Evolutionary conservation across 2,888 invertebrate genomes (phyloP).

Genomic region (Craniophora ligustri): DNA sequence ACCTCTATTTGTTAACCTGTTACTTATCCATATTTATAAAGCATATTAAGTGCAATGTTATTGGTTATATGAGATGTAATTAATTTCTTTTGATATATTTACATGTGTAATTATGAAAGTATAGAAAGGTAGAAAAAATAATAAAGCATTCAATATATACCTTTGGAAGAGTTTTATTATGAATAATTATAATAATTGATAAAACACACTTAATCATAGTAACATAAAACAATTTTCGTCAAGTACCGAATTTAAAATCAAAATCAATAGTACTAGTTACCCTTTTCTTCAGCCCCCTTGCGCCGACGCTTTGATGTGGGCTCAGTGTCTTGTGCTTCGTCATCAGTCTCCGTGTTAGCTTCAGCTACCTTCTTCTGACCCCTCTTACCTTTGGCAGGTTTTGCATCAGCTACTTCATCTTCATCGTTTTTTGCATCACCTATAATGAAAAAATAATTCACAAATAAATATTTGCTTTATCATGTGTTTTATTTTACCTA

Average conservation of each 20-base stretch:
- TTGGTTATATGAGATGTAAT: not conserved
- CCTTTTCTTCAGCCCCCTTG: slow-evolving; percentile 80
- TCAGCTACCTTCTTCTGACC: slow-evolving; percentile 74
- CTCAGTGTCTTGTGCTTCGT: slow-evolving; percentile 71
- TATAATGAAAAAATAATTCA: slow-evolving; percentile 43
- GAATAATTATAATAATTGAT: slow-evolving; percentile 71
- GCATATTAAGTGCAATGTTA: slow-evolving; percentile 22
- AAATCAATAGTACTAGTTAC: slow-evolving; percentile 79
- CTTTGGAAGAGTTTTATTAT: slow-evolving; percentile 82
- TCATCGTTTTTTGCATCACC: slow-evolving; percentile 71
- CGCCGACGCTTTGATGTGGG: slow-evolving; percentile 76
- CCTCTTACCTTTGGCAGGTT: slow-evolving; percentile 75
- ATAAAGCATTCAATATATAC: slow-evolving; percentile 76
- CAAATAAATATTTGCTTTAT: no score
- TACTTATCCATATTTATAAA: slow-evolving; percentile 26
- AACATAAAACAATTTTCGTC: slow-evolving; percentile 74
- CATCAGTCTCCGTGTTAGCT: slow-evolving; percentile 61
- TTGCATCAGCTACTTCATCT: slow-evolving; percentile 70
- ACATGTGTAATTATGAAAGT: no score
- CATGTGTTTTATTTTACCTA: no score
- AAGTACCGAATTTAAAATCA: slow-evolving; percentile 64
- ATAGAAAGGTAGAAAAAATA: slow-evolving; percentile 63
- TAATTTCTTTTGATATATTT: not conserved
- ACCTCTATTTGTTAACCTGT: slow-evolving; percentile 22
- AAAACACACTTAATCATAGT: slow-evolving; percentile 75